These are phyloP conservation scores for Malacoctenus gilli DNA, from an alignment of 2,797 vertebrate genomes.

Conservation along the genomic window DNA sequence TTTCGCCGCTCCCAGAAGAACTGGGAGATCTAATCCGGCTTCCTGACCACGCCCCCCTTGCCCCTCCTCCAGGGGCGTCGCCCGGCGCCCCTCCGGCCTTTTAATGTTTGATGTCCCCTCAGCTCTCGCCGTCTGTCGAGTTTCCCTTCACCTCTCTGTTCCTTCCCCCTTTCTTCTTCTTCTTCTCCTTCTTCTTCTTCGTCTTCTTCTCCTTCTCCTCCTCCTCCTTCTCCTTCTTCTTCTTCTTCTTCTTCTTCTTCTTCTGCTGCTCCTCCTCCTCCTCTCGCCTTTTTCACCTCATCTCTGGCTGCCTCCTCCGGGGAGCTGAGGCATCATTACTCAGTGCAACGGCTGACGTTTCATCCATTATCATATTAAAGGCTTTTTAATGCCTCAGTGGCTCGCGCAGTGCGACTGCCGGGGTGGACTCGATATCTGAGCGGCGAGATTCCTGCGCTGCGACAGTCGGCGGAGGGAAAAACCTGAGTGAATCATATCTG, in stretches of 20 bases:
- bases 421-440: slow-evolving; percentile 51
- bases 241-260: slow-evolving; percentile 15
- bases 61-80: too few species aligned
- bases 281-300: slow-evolving; percentile 55
- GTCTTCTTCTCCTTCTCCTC: slow-evolving; percentile 21
- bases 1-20: slow-evolving; percentile 41
- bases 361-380: slow-evolving; percentile 82
- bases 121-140: too few species aligned
- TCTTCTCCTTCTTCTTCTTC: slow-evolving; percentile 12
- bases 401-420: slow-evolving; percentile 42
- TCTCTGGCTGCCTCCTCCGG: slow-evolving; percentile 61
- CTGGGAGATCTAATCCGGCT: slow-evolving; percentile 18
- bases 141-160: slow-evolving; percentile 21
- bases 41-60: slow-evolving; percentile 11
- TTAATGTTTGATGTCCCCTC: slow-evolving; percentile 52
- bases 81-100: slow-evolving; percentile 17
- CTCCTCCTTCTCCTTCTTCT: slow-evolving; percentile 28
- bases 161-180: slow-evolving; percentile 28
- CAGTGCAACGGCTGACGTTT: slow-evolving; percentile 61
- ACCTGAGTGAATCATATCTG: slow-evolving; percentile 22
- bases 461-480: slow-evolving; percentile 41
- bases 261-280: too few species aligned
- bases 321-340: slow-evolving; percentile 73
- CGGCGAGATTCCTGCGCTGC: slow-evolving; percentile 42
- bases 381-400: slow-evolving; percentile 75